These are phyloP conservation scores for Mustelus asterias DNA, from an alignment of 2,113 vertebrate genomes.

Conservation along the genomic window DNA sequence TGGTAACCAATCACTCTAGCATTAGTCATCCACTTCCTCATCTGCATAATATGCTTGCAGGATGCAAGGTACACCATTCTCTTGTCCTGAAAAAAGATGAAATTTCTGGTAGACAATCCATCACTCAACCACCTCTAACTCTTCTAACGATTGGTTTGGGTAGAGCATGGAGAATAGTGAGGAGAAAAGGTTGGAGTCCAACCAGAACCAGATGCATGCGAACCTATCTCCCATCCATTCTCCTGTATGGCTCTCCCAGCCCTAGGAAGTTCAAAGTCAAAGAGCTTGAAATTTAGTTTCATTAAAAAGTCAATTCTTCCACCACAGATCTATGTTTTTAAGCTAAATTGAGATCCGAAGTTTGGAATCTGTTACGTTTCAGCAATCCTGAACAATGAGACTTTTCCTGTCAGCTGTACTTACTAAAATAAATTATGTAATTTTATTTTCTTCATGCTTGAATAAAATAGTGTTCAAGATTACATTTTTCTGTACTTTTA, in stretches of 20 bases:
- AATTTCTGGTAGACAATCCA: too few species aligned
- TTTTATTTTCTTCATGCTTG: conserved; percentile 1
- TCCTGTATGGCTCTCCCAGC: neutral
- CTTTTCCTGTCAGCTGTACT: neutral
- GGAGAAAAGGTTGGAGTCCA: too few species aligned
- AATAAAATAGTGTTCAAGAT: neutral
- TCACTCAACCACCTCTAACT: too few species aligned
- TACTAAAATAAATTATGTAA: neutral
- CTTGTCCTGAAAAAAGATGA: too few species aligned
- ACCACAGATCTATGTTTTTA: neutral
- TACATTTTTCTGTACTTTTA: neutral
- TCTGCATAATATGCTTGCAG: too few species aligned
- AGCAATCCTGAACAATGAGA: neutral
- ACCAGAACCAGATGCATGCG: too few species aligned
- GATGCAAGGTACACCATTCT: too few species aligned
- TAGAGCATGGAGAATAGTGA: too few species aligned
- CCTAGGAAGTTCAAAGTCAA: neutral
- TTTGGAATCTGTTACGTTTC: neutral
- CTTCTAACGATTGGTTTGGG: too few species aligned
- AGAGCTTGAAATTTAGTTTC: neutral
- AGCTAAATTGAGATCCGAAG: neutral
- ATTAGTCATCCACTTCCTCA: too few species aligned
- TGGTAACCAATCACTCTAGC: too few species aligned
- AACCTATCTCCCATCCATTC: neutral
- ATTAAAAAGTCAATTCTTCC: neutral